These are phyloP conservation scores for Bellardia pandia DNA, from an alignment of 2,888 invertebrate genomes.

Conservation along the genomic window DNA sequence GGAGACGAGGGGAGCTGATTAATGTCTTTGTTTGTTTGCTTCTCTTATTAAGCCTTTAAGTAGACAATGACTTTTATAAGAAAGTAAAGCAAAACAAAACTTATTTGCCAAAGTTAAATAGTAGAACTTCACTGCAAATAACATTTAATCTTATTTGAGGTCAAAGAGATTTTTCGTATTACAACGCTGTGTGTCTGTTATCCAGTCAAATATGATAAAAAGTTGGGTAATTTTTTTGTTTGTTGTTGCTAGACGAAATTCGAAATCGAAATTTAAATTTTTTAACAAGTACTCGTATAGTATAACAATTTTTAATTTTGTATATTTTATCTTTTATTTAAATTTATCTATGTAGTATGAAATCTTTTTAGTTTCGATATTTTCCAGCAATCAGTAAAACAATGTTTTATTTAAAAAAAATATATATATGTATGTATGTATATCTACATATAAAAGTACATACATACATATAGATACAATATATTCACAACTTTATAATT, in stretches of 20 bases:
- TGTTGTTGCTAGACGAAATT: too few relatives aligned
- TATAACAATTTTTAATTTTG: not conserved
- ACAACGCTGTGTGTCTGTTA: not conserved
- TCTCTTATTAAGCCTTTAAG: conserved; percentile 49
- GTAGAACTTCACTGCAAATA: not conserved
- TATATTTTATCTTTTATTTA: not conserved
- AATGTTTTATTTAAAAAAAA: conserved; percentile 9
- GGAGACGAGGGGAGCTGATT: not conserved
- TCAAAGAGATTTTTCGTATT: not conserved
- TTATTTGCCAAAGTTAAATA: conserved; percentile 39
- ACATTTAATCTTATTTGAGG: conserved; percentile 20
- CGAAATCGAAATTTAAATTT: too few relatives aligned
- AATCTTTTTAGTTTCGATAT: not conserved
- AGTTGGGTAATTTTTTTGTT: not conserved
- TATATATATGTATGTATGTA: too few relatives aligned
- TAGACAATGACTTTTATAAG: conserved; percentile 41
- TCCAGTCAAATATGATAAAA: not conserved
- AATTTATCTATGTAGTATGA: not conserved
- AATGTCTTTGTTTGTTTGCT: not conserved
- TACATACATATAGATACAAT: conserved; percentile 1
- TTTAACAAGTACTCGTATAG: too few relatives aligned
- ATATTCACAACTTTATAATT: conserved; percentile 49
- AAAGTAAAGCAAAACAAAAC: conserved; percentile 18
- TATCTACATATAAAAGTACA: not conserved
- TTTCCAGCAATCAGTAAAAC: not conserved